Evolutionary conservation across 2,797 vertebrate species (phyloP).

Genomic region (Anguilla megastoma): DNA sequence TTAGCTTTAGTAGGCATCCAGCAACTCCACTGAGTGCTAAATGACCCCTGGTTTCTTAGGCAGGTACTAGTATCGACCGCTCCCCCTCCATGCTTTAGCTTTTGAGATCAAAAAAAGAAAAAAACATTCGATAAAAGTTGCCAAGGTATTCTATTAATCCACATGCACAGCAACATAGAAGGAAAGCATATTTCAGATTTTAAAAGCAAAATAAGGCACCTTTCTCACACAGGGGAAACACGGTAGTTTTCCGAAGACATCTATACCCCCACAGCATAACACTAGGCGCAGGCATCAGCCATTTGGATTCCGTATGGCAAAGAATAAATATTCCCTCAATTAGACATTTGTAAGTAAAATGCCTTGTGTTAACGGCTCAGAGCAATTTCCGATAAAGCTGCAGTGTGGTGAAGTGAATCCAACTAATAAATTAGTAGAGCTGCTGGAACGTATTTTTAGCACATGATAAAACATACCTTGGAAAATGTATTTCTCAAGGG

Average conservation of each 20-base stretch:
- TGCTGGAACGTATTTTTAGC: slow-evolving; percentile 61
- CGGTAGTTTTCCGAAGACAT: background rate
- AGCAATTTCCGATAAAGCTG: slow-evolving; percentile 79
- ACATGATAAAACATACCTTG: slow-evolving; percentile 66
- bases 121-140: background rate
- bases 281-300: background rate
- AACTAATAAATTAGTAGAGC: slow-evolving; percentile 76
- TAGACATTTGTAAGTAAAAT: slow-evolving; percentile 69
- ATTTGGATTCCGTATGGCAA: slow-evolving; percentile 61
- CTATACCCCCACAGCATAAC: background rate
- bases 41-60: background rate
- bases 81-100: background rate
- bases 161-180: slow-evolving; percentile 44
- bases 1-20: background rate
- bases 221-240: background rate
- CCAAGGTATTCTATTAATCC: background rate
- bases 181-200: slow-evolving; percentile 58
- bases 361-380: slow-evolving; percentile 68
- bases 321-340: slow-evolving; percentile 79
- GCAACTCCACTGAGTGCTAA: background rate
- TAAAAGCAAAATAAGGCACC: slow-evolving; percentile 58
- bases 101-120: background rate
- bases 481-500: slow-evolving; percentile 73
- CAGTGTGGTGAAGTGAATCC: slow-evolving; percentile 77
- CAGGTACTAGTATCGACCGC: background rate